phyloP scores from a whole-genome alignment of 2,888 invertebrate genomes.

The Lepidocyrtinus sp. region DNA sequence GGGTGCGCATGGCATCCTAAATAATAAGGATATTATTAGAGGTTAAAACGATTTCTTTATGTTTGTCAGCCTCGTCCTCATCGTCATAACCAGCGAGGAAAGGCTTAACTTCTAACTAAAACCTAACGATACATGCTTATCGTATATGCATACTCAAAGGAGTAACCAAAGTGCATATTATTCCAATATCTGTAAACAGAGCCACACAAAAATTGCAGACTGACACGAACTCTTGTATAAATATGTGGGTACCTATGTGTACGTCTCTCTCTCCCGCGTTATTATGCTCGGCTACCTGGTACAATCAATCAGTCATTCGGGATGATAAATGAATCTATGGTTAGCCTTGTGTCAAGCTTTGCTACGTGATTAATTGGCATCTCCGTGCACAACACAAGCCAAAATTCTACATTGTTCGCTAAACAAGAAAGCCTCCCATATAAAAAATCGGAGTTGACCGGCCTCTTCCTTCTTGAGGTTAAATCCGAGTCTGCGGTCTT shows the following conservation, averaged over 20 bases:
- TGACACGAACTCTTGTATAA: slow-evolving; percentile 48
- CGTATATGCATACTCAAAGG: too few relatives aligned
- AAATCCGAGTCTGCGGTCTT: slow-evolving; percentile 63
- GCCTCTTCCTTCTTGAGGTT: slow-evolving; percentile 64
- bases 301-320: slow-evolving; percentile 61
- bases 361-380: slow-evolving; percentile 69
- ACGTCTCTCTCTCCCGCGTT: slow-evolving; percentile 13
- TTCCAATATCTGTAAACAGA: too few relatives aligned
- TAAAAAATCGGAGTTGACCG: slow-evolving; percentile 58
- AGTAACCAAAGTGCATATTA: too few relatives aligned
- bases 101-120: too few relatives aligned
- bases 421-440: slow-evolving; percentile 33
- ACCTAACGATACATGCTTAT: too few relatives aligned
- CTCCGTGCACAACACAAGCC: too few relatives aligned
- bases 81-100: too few relatives aligned
- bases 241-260: too few relatives aligned
- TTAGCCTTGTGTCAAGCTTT: slow-evolving; percentile 62
- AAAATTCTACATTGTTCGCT: slow-evolving; percentile 54
- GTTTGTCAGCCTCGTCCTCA: slow-evolving; percentile 56
- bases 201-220: slow-evolving; percentile 53
- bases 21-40: slow-evolving; percentile 41
- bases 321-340: slow-evolving; percentile 61
- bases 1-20: slow-evolving; percentile 14
- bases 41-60: slow-evolving; percentile 41
- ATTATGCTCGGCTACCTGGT: background rate